Percentiles rank a stretch among this genome's conserved stretches.
These are phyloP conservation scores for Dolomedes plantarius DNA, from an alignment of 2,888 invertebrate genomes.

Conservation along the genomic window DNA sequence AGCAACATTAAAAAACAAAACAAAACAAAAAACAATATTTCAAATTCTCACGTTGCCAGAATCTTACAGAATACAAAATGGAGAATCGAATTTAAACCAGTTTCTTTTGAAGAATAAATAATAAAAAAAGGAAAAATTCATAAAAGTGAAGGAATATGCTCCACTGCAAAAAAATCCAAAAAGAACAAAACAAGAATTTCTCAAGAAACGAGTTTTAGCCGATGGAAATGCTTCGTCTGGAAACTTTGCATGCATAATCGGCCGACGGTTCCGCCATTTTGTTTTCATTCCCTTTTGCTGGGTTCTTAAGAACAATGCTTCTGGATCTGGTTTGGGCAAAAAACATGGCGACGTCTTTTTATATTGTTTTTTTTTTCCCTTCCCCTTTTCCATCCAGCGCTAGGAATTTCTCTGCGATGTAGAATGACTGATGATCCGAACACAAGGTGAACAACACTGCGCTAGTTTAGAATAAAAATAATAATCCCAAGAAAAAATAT, in stretches of 20 bases:
- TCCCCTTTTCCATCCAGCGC: background rate
- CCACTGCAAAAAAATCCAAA: background rate
- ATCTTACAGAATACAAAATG: conserved; percentile 3
- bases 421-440: conserved; percentile 25
- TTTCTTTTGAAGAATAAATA: background rate
- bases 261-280: conserved; percentile 17
- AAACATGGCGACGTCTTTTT: background rate
- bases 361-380: conserved; percentile 8
- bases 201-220: conserved; percentile 45
- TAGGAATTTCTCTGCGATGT: conserved; percentile 8
- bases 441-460: conserved; percentile 52
- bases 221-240: conserved; percentile 46
- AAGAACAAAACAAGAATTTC: conserved; percentile 16
- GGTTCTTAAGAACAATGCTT: conserved; percentile 30
- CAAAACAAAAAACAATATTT: background rate
- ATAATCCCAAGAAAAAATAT: conserved; percentile 8
- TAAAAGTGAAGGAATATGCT: background rate
- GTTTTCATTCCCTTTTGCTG: background rate
- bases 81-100: conserved; percentile 38
- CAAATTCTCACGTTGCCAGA: background rate
- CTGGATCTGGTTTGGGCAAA: conserved; percentile 26
- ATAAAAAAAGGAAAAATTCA: no score
- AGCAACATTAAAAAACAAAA: background rate
- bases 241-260: conserved; percentile 49
- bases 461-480: conserved; percentile 20